Percentiles rank a stretch among this genome's conserved stretches.
phyloP scores from a whole-genome alignment of 2,797 vertebrate genomes.

The Sebastes flavidus region DNA sequence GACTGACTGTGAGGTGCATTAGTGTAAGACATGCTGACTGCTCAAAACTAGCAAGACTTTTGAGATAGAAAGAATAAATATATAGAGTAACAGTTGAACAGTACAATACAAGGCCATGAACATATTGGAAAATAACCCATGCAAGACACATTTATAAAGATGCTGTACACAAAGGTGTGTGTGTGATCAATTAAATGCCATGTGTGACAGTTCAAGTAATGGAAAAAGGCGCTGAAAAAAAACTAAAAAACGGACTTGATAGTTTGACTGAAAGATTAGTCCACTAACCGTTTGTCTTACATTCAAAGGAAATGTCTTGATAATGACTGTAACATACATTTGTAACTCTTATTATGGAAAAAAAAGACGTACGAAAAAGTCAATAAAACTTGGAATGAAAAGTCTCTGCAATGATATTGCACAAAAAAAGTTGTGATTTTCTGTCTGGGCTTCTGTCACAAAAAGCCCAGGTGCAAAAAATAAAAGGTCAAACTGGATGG shows the following conservation, averaged over 20 bases:
- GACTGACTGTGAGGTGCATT: constrained; percentile 53
- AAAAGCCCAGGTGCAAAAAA: constrained; percentile 6
- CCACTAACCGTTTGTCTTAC: constrained; percentile 51
- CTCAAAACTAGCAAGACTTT: constrained; percentile 60
- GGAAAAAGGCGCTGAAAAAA: constrained; percentile 39
- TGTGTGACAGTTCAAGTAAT: constrained; percentile 70
- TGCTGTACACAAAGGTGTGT: constrained; percentile 66
- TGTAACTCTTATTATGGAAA: constrained; percentile 3
- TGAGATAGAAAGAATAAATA: constrained; percentile 69
- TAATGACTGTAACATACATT: constrained; percentile 29
- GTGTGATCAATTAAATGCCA: constrained; percentile 56
- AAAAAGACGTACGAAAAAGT: constrained; percentile 17
- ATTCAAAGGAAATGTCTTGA: constrained; percentile 71
- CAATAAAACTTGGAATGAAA: constrained; percentile 29
- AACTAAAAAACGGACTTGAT: constrained; percentile 5
- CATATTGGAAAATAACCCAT: constrained; percentile 68
- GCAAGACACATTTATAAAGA: constrained; percentile 72
- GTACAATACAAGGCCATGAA: constrained; percentile 75
- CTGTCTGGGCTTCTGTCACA: constrained; percentile 28
- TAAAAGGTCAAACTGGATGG: constrained; percentile 37
- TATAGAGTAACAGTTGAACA: constrained; percentile 66
- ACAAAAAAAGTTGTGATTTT: constrained; percentile 27
- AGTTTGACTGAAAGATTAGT: constrained; percentile 43
- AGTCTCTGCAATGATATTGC: constrained; percentile 36
- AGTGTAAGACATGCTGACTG: constrained; percentile 70